Evolutionary conservation across 2,888 invertebrate genomes (phyloP).

Genomic region (Minunthozetes semirufus): DNA sequence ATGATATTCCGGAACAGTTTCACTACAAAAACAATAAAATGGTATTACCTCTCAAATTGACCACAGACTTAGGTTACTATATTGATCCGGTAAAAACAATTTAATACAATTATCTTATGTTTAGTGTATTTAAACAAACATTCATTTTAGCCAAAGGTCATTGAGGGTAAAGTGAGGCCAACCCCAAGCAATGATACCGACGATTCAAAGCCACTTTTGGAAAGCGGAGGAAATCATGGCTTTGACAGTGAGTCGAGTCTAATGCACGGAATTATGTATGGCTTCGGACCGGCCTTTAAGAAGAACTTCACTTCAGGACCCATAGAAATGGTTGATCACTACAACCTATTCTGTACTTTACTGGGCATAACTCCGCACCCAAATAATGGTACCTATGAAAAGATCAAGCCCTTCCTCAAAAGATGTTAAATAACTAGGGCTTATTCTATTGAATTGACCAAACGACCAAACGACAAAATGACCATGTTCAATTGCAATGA

Average conservation of each 20-base stretch:
- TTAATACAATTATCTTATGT: too few species aligned
- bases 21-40: slow-evolving; percentile 41
- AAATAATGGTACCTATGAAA: too few species aligned
- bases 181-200: too few species aligned
- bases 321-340: slow-evolving; percentile 61
- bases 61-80: slow-evolving; percentile 42
- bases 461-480: too few species aligned
- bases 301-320: slow-evolving; percentile 47
- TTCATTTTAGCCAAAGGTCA: slow-evolving; percentile 10
- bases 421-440: too few species aligned
- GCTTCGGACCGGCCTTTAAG: slow-evolving; percentile 55
- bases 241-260: slow-evolving; percentile 40
- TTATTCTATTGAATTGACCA: too few species aligned
- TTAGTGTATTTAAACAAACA: too few species aligned
- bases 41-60: slow-evolving; percentile 41
- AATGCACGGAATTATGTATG: slow-evolving; percentile 48
- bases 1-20: slow-evolving; percentile 42
- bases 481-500: too few species aligned
- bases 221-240: slow-evolving; percentile 38
- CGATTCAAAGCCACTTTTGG: too few species aligned
- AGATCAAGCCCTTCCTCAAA: too few species aligned
- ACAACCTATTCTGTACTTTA: slow-evolving; percentile 58
- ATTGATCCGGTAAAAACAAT: slow-evolving; percentile 40
- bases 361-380: slow-evolving; percentile 54
- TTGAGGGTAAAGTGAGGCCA: too few species aligned